These are phyloP conservation scores for Daboia siamensis DNA, from an alignment of 2,113 vertebrate genomes.

Conservation along the genomic window DNA sequence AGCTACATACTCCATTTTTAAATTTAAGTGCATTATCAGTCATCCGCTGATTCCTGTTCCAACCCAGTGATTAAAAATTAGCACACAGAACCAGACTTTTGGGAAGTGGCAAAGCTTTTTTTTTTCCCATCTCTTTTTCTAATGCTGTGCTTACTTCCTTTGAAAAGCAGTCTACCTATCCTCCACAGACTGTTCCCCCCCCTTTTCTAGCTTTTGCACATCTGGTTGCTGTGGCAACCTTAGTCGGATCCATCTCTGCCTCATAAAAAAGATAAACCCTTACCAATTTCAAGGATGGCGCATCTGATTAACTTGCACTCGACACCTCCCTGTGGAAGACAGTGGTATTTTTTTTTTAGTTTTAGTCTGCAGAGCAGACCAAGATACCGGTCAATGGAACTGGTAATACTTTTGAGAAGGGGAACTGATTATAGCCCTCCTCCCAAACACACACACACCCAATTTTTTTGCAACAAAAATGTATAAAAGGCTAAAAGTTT, in stretches of 20 bases:
- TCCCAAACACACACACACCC: too few species aligned
- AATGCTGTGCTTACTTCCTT: neutral
- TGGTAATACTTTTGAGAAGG: neutral
- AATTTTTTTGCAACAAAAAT: neutral
- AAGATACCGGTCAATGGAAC: neutral
- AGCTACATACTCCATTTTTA: neutral
- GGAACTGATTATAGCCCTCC: neutral
- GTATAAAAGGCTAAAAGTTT: neutral
- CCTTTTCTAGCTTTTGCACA: neutral
- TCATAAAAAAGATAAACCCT: slow-evolving; percentile 27
- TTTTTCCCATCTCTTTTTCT: neutral
- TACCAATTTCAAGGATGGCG: neutral
- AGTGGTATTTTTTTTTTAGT: slow-evolving; percentile 4
- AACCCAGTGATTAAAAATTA: neutral
- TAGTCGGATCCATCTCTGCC: neutral
- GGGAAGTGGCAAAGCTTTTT: neutral
- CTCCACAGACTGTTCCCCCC: neutral
- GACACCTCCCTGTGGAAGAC: slow-evolving; percentile 33
- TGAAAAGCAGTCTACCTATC: neutral
- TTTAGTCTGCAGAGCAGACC: neutral
- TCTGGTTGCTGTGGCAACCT: slow-evolving; percentile 18
- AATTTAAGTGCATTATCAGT: neutral
- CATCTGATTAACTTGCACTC: slow-evolving; percentile 1
- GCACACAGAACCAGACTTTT: neutral
- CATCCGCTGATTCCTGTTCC: neutral